Evolutionary conservation across 2,113 vertebrate species (phyloP), one percentile per base, ranked within the genome.

Genomic region (Prionailurus bengalensis): DNA sequence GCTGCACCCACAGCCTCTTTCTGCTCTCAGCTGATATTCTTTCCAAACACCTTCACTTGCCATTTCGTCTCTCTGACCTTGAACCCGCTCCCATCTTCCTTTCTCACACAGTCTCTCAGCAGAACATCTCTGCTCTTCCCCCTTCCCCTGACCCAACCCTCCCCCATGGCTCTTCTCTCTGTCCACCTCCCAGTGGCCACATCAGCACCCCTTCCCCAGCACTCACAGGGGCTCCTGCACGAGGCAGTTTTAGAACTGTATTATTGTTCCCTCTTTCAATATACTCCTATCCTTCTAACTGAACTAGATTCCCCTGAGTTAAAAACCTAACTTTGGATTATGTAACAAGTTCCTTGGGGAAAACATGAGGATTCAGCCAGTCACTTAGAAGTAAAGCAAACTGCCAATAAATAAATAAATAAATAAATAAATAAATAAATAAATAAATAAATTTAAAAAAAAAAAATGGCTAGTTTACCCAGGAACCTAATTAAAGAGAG

Each of bases 401-500:
- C 95, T 85, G 70, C 82, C 55, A 91, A 90, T 66, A 45, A 45
- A 45, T 45, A 45, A 42, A 42, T 42, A 42, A 42, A 7, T 42
- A 42, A 45, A 7, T 45, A 45, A 81, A 45, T 45, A 45, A 45
- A 45, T 45, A 45, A 42, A 42, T 42, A 42, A 42, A 7, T 42
- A 42, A 45, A 7, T 45, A 45, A 45, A 8, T 45, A 65, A 96
- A 82, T 55, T 58, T 36, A 36, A 36, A 61, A 13, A 3, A 51
- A 51, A 86, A 94, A 94, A 97, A 55, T 79, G 93, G 65, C 78
- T 89, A 84, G 65, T 96, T 97, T 95, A 97, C 85, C 96, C 51
- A 97, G 95, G 81, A 97, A 90, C 88, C 95, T 93, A 98, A 98
- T 97, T 98, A 98, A 97, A 94, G 79, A 78, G 85, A 85, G 89